Percentiles rank a stretch among this genome's conserved stretches.
phyloP scores from a whole-genome alignment of 2,797 vertebrate genomes.

The Anas bernieri region DNA sequence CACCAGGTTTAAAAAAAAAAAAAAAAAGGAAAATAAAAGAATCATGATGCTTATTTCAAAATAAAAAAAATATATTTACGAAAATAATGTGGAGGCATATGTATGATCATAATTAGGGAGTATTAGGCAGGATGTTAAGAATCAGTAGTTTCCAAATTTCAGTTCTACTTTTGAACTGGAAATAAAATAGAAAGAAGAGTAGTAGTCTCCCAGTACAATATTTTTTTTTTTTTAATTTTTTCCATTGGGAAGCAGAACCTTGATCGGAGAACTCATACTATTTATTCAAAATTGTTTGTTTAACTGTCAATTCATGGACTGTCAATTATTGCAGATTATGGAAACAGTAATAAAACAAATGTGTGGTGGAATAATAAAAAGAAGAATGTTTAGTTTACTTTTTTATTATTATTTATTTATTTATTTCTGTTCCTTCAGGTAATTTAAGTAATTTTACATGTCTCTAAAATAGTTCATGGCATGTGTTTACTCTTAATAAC shows the following conservation, averaged over 20 bases:
- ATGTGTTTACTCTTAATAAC: slow-evolving; percentile 1
- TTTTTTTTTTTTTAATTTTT: not conserved
- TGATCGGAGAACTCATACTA: not conserved
- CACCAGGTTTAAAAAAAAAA: not conserved
- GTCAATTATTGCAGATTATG: not conserved
- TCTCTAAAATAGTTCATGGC: not conserved
- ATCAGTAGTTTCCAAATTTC: not conserved
- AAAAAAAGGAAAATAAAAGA: not conserved
- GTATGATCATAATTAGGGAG: not conserved
- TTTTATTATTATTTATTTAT: not conserved
- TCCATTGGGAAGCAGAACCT: not conserved
- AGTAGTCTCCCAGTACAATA: not conserved
- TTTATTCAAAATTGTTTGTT: not conserved
- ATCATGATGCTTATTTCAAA: not conserved
- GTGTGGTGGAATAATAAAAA: not conserved
- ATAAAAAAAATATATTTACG: not conserved
- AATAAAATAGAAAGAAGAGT: not conserved
- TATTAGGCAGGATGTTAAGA: not conserved
- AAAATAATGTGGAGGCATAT: not conserved
- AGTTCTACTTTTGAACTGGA: not conserved
- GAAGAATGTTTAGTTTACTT: not conserved
- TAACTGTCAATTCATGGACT: not conserved
- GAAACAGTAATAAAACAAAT: not conserved
- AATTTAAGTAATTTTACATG: not conserved
- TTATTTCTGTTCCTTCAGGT: not conserved